Evolutionary conservation across 2,797 vertebrate species (phyloP).

Genomic region (Cuniculus paca): DNA sequence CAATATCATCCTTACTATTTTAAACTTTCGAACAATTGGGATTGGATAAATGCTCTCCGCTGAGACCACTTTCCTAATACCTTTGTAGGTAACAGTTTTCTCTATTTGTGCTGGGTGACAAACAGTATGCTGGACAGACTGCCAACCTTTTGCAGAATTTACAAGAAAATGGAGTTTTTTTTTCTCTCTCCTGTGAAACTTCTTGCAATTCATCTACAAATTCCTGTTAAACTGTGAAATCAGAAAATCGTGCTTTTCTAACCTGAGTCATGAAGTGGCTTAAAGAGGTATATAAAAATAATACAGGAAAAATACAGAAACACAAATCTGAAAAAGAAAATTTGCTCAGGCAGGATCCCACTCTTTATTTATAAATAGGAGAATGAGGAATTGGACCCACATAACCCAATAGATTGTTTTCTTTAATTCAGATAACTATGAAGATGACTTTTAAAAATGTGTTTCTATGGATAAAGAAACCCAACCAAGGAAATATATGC

Average conservation of each 20-base stretch:
- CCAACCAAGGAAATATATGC: conserved; percentile 46
- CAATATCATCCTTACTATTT: conserved; percentile 84
- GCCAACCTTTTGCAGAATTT: conserved; percentile 31
- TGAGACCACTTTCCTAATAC: conserved; percentile 87
- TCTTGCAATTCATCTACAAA: conserved; percentile 24
- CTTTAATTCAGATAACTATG: background rate
- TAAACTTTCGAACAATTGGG: conserved; percentile 87
- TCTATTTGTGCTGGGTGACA: conserved; percentile 65
- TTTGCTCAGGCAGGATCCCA: background rate
- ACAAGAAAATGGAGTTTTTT: background rate
- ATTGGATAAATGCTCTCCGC: conserved; percentile 89
- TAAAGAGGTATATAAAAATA: background rate
- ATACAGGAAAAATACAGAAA: background rate
- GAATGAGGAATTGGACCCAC: background rate
- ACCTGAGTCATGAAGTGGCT: background rate
- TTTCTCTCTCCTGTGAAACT: background rate
- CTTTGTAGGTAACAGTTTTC: conserved; percentile 86
- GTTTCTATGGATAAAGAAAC: conserved; percentile 38
- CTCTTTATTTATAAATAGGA: background rate
- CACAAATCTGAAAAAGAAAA: background rate
- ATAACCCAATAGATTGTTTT: background rate
- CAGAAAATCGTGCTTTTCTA: conserved; percentile 39
- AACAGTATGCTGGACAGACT: conserved; percentile 51
- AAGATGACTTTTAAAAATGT: conserved; percentile 41
- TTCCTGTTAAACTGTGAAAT: conserved; percentile 38